These are phyloP conservation scores for Subanguina moxae DNA, from an alignment of 1,140 invertebrate genomes.

Conservation along the genomic window DNA sequence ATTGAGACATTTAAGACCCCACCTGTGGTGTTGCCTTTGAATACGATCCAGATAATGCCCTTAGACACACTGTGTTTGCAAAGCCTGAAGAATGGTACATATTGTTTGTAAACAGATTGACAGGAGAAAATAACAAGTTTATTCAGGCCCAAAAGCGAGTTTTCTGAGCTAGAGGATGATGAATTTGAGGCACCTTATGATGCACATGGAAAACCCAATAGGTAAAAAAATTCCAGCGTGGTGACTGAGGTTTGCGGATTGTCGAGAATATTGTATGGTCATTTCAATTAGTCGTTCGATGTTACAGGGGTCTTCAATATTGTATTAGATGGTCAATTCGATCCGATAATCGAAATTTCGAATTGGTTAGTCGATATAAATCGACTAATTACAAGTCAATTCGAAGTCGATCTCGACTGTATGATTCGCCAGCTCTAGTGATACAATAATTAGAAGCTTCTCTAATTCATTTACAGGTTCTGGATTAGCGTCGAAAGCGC, in stretches of 20 bases:
- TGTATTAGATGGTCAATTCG: too few species aligned
- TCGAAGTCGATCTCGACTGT: too few species aligned
- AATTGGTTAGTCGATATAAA: too few species aligned
- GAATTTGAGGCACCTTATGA: slow-evolving; percentile 83
- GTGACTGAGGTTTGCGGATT: slow-evolving; percentile 82
- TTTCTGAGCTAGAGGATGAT: slow-evolving; percentile 86
- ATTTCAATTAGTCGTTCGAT: too few species aligned
- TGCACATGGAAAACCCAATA: slow-evolving; percentile 87
- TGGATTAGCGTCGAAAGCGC: neutral
- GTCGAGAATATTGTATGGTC: slow-evolving; percentile 98
- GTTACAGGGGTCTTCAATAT: too few species aligned
- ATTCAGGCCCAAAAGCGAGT: slow-evolving; percentile 83
- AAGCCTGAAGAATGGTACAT: slow-evolving; percentile 75
- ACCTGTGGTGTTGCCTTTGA: slow-evolving; percentile 95
- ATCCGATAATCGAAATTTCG: too few species aligned
- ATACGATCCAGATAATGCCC: slow-evolving; percentile 96
- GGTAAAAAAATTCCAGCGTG: slow-evolving; percentile 79
- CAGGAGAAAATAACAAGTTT: neutral
- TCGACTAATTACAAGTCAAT: too few species aligned
- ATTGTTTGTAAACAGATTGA: neutral
- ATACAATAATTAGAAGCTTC: too few species aligned
- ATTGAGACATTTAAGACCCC: slow-evolving; percentile 66
- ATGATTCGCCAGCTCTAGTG: too few species aligned
- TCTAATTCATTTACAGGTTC: too few species aligned
- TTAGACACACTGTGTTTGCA: slow-evolving; percentile 90